Conservation (phyloP, 2,113 vertebrate genomes). For the Meles meles region DNA sequence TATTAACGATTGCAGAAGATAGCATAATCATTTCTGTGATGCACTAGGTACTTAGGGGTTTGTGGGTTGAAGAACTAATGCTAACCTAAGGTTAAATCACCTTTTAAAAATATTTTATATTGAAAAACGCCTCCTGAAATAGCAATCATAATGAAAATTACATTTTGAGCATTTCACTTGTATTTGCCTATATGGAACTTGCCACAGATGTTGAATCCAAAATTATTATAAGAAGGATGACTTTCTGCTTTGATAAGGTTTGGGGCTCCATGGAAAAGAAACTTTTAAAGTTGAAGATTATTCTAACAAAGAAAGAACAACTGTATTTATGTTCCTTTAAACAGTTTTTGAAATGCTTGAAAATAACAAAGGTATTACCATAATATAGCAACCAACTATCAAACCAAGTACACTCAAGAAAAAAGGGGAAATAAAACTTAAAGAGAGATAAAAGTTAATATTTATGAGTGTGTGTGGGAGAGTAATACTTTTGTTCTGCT, state of each 20-base stretch:
- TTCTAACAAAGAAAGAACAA: background rate
- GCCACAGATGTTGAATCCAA: background rate
- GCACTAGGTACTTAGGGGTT: background rate
- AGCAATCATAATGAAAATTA: background rate
- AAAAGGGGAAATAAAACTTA: background rate
- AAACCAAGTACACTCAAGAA: background rate
- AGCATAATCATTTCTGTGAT: background rate
- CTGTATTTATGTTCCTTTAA: background rate
- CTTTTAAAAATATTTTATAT: background rate
- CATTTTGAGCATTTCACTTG: background rate
- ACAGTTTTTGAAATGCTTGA: background rate
- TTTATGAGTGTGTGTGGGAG: background rate
- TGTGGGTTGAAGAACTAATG: background rate
- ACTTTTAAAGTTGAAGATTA: background rate
- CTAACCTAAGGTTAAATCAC: background rate
- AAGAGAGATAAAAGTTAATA: background rate
- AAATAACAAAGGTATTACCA: background rate
- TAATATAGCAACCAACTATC: background rate
- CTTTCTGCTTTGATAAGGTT: background rate
- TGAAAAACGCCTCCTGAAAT: background rate
- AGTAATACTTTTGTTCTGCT: background rate
- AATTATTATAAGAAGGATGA: background rate
- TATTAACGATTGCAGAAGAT: background rate
- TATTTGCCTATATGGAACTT: background rate
- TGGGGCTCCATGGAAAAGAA: background rate